Base-by-base conservation (phyloP, 2,797 vertebrate species). In the Gymnothorax javanicus region DNA sequence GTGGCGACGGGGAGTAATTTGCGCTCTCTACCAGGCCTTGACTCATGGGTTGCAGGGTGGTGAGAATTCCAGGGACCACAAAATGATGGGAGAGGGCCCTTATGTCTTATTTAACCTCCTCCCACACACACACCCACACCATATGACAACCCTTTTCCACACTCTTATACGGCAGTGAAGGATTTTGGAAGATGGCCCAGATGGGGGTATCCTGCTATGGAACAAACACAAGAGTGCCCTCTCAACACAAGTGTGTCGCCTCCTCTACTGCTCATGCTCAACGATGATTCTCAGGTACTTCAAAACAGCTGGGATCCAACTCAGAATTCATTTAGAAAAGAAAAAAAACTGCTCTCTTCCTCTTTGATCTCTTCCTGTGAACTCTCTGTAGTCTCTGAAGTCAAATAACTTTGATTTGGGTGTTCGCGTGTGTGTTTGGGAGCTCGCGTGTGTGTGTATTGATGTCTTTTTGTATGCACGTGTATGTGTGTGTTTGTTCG, bases 301-400 rank as follows among this genome's bases (percentile, higher is more conserved):
- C 71, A 89, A 87, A 87, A 83, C 33, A 64, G 54, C 52, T 50
- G 77, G 33, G 58, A 82, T 87, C 64, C 84, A 85, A 89, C 79
- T 67, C 71, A 58, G 67, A 86, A 20, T 60, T 43, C 25, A 62
- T 84, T 86, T 88, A 69, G 87, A 90, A 67, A 43, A 43, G 33
- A 43, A 43, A 89, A 83, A 84, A 12, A 86, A 86, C 25, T 13
- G 67, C n/a, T 7, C 50, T 52, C 52, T 43, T 54, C 2, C 6
- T 57, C 69, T 64, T 83, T 57, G 81, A 50, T 87, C 43, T 60
- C 59, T 75, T 75, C 75, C 33, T 20, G 20, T 57, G 59, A 17
- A 13, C 58, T 43, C 64, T 25, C 57, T 85, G 58, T 85, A 86
- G 64, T 84, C 79, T 43, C 56, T 27, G 33, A 43, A 60, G 77